Conservation (phyloP, 2,888 invertebrate species). For the Xanthorhoe spadicearia region DNA sequence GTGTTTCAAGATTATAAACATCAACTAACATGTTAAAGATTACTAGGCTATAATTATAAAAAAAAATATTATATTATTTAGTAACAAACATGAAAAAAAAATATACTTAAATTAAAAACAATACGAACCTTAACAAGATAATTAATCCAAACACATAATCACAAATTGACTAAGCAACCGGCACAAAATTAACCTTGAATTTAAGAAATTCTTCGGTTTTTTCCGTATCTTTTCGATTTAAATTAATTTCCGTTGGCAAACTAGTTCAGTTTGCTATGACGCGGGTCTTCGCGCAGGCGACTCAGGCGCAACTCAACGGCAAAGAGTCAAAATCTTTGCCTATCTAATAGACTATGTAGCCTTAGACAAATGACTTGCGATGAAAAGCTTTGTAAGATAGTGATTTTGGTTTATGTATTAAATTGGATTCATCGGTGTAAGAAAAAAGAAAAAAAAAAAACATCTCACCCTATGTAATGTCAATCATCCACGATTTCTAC, state of each 20-base stretch:
- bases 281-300: constrained; percentile 13
- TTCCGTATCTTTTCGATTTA: not conserved
- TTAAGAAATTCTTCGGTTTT: not conserved
- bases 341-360: constrained; percentile 4
- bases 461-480: no score
- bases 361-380: not conserved
- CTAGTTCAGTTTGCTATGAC: not conserved
- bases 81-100: no score
- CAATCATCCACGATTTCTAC: no score
- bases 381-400: no score
- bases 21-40: no score
- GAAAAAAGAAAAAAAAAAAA: no score
- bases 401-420: no score
- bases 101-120: no score
- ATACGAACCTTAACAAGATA: constrained; percentile 6
- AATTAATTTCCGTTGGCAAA: not conserved
- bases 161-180: not conserved
- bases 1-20: no score
- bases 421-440: no score
- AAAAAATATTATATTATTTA: not conserved
- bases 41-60: no score
- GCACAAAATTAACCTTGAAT: not conserved
- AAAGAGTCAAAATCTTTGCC: constrained; percentile 15
- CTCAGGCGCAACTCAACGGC: constrained; percentile 12
- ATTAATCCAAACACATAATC: constrained; percentile 7